Base-by-base conservation (phyloP, 1,140 invertebrate genomes). In the Monochamus saltuarius region DNA sequence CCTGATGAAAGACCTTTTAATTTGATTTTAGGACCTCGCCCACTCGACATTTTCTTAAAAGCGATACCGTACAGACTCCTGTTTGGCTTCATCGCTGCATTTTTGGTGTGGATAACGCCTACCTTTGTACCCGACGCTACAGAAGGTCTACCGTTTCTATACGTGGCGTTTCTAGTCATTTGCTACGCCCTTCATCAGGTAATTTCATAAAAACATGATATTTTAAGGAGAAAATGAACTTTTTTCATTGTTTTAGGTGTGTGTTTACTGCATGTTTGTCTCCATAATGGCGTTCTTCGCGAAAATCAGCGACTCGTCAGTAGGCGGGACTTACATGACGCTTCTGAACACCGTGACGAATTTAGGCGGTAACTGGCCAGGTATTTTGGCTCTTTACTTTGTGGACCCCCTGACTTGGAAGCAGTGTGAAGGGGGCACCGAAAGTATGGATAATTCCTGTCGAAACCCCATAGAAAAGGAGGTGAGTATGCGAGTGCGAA, bases 321-420 rank as follows among this genome's bases (percentile, higher is more conserved):
- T 99, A 7, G 98, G 98, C 14, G 98, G 97, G 17, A 99, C 97
- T 0, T 99, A 99, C 75, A 99, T 99, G 98, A 99, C 98, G 1
- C 82, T 99, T 42, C 82, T 99, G 1, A 99, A 99, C 74, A 99
- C 98, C 0, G 78, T 99, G 7, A 87, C 87, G 34, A 99, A 99
- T 83, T 81, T 99, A 29, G 98, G 97, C 22, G 94, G 94, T 8
- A 98, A 97, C 74, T 99, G 97, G 97, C 95, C 97, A 1, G 85
- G 88, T 47, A 98, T 97, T 0, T 78, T 97, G 7, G 87, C 94
- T 0, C 81, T 99, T 4, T 97, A 92, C 87, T 83, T 95, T 47
- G 94, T 99, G 7, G 96, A 99, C 80, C 81, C 86, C 10, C 77
- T 98, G 1, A 97, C 94, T 0, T 89, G 82, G 74, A 92, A 88